A percentile compares a stretch with the other conserved stretches of the same genome.
Evolutionary conservation across 2,797 vertebrate species (phyloP).

Genomic region (Apodemus agrarius): DNA sequence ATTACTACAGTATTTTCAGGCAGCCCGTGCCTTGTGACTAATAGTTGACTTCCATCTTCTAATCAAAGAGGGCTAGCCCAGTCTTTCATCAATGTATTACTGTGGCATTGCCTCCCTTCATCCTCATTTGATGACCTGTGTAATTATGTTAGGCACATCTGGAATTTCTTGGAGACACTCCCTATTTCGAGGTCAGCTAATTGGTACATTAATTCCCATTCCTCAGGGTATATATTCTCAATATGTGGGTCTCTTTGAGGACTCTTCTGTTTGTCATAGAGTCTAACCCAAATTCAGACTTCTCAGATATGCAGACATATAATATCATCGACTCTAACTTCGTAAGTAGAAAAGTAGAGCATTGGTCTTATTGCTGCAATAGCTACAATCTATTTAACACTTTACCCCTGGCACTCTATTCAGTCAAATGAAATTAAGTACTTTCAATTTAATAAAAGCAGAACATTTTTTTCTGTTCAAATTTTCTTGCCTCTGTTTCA

Average conservation of each 20-base stretch:
- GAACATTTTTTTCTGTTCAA: neutral
- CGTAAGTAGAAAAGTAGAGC: neutral
- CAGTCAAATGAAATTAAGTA: neutral
- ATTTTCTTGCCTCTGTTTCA: neutral
- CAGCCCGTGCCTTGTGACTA: neutral
- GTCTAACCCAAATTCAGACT: neutral
- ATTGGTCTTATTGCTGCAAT: neutral
- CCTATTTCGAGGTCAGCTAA: neutral
- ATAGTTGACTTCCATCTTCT: neutral
- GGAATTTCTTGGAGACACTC: neutral
- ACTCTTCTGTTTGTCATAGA: neutral
- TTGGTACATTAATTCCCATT: neutral
- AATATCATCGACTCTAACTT: neutral
- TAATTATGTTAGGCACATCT: neutral
- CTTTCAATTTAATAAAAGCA: neutral
- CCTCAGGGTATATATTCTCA: neutral
- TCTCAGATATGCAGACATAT: neutral
- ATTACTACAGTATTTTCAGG: neutral
- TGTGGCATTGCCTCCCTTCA: neutral
- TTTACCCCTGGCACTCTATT: neutral
- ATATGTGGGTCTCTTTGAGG: neutral
- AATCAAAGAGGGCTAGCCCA: neutral
- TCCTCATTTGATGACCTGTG: neutral
- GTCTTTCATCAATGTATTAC: neutral
- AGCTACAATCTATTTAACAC: neutral